Percentiles rank a stretch among this genome's conserved stretches.
These are phyloP conservation scores for Leptinotarsa rubiginosa DNA, from an alignment of 2,888 invertebrate species.

Conservation along the genomic window DNA sequence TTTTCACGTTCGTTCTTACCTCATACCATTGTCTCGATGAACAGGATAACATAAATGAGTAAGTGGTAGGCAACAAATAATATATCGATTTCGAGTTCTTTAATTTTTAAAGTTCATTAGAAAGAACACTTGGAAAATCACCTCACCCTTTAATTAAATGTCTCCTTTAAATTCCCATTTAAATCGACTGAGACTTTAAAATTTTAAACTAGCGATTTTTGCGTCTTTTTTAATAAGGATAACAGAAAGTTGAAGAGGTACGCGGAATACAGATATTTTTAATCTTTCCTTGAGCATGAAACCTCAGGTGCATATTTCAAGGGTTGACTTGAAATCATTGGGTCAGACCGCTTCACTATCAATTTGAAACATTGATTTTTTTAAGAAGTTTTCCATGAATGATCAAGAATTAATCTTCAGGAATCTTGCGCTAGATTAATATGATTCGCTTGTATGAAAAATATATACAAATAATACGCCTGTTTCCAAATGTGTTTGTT, in stretches of 20 bases:
- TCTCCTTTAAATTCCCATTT: neutral
- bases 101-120: neutral
- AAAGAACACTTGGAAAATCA: too few species aligned
- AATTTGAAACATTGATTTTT: neutral
- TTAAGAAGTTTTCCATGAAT: neutral
- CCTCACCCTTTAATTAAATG: neutral
- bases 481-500: too few species aligned
- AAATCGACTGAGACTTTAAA: slow-evolving; percentile 1
- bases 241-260: neutral
- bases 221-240: slow-evolving; percentile 6
- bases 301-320: neutral
- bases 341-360: neutral
- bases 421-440: too few species aligned
- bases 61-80: neutral
- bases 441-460: too few species aligned
- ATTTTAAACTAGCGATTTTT: slow-evolving; percentile 14
- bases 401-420: too few species aligned
- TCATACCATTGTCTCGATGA: neutral
- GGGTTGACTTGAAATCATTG: neutral
- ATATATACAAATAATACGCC: too few species aligned
- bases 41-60: neutral
- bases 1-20: neutral
- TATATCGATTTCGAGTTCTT: neutral
- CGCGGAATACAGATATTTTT: neutral
- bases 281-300: too few species aligned